Conservation (phyloP, 2,888 invertebrate species). For the Eupithecia pulchellata region DNA sequence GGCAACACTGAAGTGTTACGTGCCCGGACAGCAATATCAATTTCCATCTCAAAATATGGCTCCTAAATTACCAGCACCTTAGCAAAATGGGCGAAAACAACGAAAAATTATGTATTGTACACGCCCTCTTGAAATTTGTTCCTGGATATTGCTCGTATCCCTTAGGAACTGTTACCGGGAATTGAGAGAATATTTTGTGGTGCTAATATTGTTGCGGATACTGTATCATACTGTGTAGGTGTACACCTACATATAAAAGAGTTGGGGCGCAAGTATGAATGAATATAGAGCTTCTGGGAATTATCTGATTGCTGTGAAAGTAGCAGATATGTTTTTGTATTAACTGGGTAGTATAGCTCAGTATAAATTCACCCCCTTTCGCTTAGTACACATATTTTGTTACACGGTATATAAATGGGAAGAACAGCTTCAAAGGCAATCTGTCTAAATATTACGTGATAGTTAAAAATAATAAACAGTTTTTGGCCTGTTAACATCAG, state of each 20-base stretch:
- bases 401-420: no score
- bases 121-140: conserved; percentile 53
- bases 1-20: conserved; percentile 24
- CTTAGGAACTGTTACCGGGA: conserved; percentile 55
- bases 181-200: conserved; percentile 61
- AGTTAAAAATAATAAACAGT: not conserved
- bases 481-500: no score
- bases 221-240: conserved; percentile 49
- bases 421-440: not conserved
- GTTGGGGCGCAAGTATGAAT: conserved; percentile 10
- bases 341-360: no score
- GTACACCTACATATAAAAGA: not conserved
- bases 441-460: not conserved
- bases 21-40: conserved; percentile 33
- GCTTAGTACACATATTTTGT: no score
- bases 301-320: not conserved
- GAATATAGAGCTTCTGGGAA: not conserved
- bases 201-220: conserved; percentile 59
- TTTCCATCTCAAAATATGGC: conserved; percentile 36
- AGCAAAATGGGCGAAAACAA: conserved; percentile 42
- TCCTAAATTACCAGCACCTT: conserved; percentile 38
- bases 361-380: no score
- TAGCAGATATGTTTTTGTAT: not conserved
- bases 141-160: conserved; percentile 57
- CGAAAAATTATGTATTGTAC: conserved; percentile 48